Base-by-base conservation (phyloP, 2,888 invertebrate genomes). In the Vesta saturnalis region DNA sequence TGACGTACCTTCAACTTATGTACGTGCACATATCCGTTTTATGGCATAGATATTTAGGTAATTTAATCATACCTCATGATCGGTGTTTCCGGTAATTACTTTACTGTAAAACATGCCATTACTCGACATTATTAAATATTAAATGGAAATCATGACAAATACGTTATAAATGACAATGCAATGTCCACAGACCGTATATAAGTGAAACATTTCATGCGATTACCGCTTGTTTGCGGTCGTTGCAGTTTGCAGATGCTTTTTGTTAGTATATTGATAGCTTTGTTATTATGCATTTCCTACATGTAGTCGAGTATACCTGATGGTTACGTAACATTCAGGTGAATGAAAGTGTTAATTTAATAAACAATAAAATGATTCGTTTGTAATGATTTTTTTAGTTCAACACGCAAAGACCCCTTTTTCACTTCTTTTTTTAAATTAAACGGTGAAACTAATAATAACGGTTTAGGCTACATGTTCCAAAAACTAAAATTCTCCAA, bases 71-170 rank as follows among this genome's bases (percentile, higher is more conserved):
- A 77, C 77, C 71, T 74, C 78, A 76, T 82, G 81, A 82, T 81
- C 81, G 80, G 74, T 77, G 80, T 77, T 79, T 82, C 82, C 81
- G 78, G 80, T 79, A 74, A 79, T 81, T 81, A 81, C 76, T 75
- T 74, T 79, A 78, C 78, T 78, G 80, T 77, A 80, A 39, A 81
- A 79, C 80, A 79, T 81, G 79, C 80, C 80, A 82, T 81, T 82
- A 81, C 78, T 74, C 74, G 75, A 79, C 76, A 79, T 81, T 81
- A 81, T 81, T 80, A 79, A 79, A 80, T 78, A 81, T 82, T 82
- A 81, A 81, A 80, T 79, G 80, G 76, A 82, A 82, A 82, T 81
- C 81, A 79, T 81, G 80, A 80, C 80, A 81, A 80, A 80, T 81
- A 80, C 80, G 80, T 81, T 81, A 80, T 74, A 77, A 80, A 80